Percentiles rank a stretch among this genome's conserved stretches.
phyloP scores from a whole-genome alignment of 2,113 vertebrate genomes.

The Gallinago media region DNA sequence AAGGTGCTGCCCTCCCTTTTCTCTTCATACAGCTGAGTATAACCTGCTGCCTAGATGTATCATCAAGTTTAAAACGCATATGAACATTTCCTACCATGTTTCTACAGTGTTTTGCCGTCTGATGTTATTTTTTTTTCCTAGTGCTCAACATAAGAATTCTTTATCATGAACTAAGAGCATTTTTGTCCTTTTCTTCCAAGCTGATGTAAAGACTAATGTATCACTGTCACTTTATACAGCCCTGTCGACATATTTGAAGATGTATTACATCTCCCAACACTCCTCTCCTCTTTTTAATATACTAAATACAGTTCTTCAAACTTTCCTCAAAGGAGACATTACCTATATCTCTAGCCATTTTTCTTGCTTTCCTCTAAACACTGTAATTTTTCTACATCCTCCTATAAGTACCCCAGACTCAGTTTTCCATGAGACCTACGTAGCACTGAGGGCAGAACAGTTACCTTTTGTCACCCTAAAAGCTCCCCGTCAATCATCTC shows the following conservation, averaged over 20 bases:
- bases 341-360: not conserved
- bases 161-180: not conserved
- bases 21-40: not conserved
- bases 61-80: not conserved
- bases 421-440: not conserved
- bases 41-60: not conserved
- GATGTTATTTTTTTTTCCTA: not conserved
- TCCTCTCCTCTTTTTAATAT: not conserved
- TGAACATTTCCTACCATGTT: not conserved
- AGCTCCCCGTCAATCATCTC: not conserved
- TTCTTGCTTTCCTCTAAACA: not conserved
- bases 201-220: not conserved
- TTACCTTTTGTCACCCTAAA: not conserved
- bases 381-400: not conserved
- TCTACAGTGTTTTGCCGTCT: not conserved
- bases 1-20: not conserved
- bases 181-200: not conserved
- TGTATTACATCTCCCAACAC: not conserved
- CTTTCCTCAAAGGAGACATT: not conserved
- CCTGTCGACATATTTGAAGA: not conserved
- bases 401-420: not conserved
- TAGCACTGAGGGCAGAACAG: not conserved
- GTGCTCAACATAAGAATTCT: not conserved
- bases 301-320: not conserved
- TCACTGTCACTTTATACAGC: not conserved